Base-by-base conservation (phyloP, 2,888 invertebrate species). In the Ornithoptera alexandrae region DNA sequence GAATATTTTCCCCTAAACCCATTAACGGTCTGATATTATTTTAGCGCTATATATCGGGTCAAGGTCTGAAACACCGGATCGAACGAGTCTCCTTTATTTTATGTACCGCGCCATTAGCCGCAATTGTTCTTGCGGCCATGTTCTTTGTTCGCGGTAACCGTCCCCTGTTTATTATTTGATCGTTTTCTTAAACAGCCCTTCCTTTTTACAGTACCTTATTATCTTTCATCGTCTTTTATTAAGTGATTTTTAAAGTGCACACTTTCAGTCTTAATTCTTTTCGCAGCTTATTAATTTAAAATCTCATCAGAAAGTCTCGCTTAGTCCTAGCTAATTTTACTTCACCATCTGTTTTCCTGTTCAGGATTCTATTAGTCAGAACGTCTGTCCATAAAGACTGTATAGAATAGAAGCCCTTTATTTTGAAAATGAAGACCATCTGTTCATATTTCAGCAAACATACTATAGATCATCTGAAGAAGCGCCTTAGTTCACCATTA, bases 81-180 rank as follows among this genome's bases (percentile, higher is more conserved):
- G 80, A 83, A 78, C 24, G 56, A 53, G 84, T 77, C 80, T 81
- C 84, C 76, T 87, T 85, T 88, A 87, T 87, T 79, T 77, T 86
- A 83, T 90, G 89, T 89, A 81, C 84, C 78, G 76, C 82, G 77
- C 88, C 87, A 90, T 89, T 90, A 89, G 82, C 72, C 77, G 75
- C 81, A 81, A 83, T 82, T 83, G 83, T 83, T 83, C 79, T 81
- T 75, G 75, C 74, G 75, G 73, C 71, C 71, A 70, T 71, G 73
- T 74, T 72, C 73, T 75, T 73, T 73, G 72, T 74, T 72, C 70
- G 60, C 62, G 58, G 59, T 63, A 65, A 70, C 68, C 69, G 69
- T 72, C 67, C 24, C 56, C 65, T 42, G 66, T 72, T 69, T 65
- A 69, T 67, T 69, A 69, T 59, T 60, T 65, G 67, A 64, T 73